Base-by-base conservation (phyloP, 2,888 invertebrate genomes). In the Troglohyphantes excavatus region DNA sequence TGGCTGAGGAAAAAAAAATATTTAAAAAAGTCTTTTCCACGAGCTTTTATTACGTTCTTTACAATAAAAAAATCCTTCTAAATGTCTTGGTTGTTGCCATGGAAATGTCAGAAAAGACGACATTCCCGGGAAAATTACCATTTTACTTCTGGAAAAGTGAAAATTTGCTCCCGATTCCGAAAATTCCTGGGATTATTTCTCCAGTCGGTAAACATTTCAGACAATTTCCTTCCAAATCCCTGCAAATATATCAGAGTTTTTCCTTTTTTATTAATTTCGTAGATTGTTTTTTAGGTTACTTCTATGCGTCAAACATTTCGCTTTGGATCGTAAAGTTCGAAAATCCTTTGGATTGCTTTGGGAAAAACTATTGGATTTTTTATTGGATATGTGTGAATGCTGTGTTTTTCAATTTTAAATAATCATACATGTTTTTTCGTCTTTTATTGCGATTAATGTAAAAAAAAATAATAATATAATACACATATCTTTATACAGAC, bases 151-250 rank as follows among this genome's bases (percentile, higher is more conserved):
- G 43, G 21, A 68, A 79, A 29, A 53, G 53, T 11, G 67, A 67
- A 29, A 67, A 63, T 39, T 81, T 81, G 29, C 46, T 7, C 19
- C 46, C 26, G 68, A 43, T 46, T 19, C 9, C 53, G 19, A n/a
- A 27, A 68, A 81, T 81, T 81, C 79, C 27, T 26, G 29, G 17
- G 53, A 81, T 67, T 81, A 81, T 53, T 81, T 81, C 79, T 27
- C 46, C 27, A 29, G 67, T 53, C 79, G 67, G 68, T 53, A 81
- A 81, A 81, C 68, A 53, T 68, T 67, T 81, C 43, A 26, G 43
- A 78, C 61, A 68, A 81, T 81, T 81, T 67, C 53, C 53, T 17
- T 11, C 68, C 26, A 68, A 67, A 81, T 81, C 53, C 11, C n/a
- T 2, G 70, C n/a, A 68, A 27, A 67, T 79, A 19, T 19, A 68